Evolutionary conservation across 2,797 vertebrate genomes (phyloP).

Genomic region (Eulemur coronatus): DNA sequence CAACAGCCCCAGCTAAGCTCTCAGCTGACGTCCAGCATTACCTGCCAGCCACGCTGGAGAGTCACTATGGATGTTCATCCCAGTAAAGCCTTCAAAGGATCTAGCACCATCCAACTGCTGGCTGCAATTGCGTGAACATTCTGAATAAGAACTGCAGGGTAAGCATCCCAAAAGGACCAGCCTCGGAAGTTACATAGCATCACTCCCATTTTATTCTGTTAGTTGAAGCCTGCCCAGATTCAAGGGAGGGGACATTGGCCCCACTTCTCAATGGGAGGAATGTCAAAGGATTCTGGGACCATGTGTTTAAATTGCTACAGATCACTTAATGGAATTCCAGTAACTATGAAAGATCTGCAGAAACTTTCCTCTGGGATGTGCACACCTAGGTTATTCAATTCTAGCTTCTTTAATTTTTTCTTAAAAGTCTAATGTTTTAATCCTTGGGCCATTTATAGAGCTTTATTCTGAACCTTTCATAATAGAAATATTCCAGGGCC

Average conservation of each 20-base stretch:
- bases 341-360: not conserved
- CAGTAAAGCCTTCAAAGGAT: too few species aligned
- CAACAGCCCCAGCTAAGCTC: too few species aligned
- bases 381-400: not conserved
- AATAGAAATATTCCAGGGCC: not conserved
- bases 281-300: not conserved
- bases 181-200: not conserved
- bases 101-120: too few species aligned
- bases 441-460: not conserved
- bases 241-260: not conserved
- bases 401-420: not conserved
- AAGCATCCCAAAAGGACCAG: not conserved
- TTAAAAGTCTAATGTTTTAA: not conserved
- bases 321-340: not conserved
- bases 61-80: too few species aligned
- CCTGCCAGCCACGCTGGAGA: too few species aligned
- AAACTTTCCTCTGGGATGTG: not conserved
- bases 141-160: too few species aligned
- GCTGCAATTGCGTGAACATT: too few species aligned
- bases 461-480: not conserved
- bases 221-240: not conserved
- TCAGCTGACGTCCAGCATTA: too few species aligned
- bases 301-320: not conserved
- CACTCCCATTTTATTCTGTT: not conserved
- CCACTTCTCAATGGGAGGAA: not conserved